phyloP scores from a whole-genome alignment of 1,140 invertebrate genomes.

The Helicoverpa zea region DNA sequence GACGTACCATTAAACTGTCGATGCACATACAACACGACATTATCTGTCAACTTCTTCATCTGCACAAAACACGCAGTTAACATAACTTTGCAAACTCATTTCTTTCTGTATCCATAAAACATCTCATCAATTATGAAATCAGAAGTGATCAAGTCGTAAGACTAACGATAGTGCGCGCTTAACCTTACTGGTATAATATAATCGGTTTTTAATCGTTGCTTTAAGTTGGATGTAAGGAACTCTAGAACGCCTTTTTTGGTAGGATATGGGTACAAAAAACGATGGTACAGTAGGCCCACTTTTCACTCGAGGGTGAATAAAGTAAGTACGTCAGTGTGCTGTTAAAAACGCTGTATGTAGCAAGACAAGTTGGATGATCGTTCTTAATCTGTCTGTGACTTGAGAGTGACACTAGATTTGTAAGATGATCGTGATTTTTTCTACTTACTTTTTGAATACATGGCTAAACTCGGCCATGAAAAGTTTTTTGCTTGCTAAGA shows the following conservation, averaged over 20 bases:
- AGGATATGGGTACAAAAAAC: background rate
- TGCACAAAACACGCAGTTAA: conserved; percentile 27
- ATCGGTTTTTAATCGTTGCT: conserved; percentile 34
- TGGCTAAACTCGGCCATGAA: background rate
- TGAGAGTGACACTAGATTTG: background rate
- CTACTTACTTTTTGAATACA: background rate
- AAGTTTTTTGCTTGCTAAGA: background rate
- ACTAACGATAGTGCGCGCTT: conserved; percentile 5
- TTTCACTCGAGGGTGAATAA: conserved; percentile 8
- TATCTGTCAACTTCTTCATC: conserved; percentile 14
- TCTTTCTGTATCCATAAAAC: conserved; percentile 10
- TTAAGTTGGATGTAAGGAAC: conserved; percentile 21
- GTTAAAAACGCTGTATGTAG: conserved; percentile 9
- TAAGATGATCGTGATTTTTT: background rate
- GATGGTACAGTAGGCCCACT: background rate
- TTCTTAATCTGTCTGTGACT: background rate
- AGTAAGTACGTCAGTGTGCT: conserved; percentile 13
- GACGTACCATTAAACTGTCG: background rate
- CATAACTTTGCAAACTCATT: conserved; percentile 27
- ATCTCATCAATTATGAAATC: conserved; percentile 35
- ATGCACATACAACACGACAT: background rate
- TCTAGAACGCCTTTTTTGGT: conserved; percentile 17
- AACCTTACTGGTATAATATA: conserved; percentile 34
- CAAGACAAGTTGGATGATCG: background rate
- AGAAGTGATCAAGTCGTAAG: conserved; percentile 29